Conservation (phyloP, 2,888 invertebrate genomes). For the Drosophila bunnanda region DNA sequence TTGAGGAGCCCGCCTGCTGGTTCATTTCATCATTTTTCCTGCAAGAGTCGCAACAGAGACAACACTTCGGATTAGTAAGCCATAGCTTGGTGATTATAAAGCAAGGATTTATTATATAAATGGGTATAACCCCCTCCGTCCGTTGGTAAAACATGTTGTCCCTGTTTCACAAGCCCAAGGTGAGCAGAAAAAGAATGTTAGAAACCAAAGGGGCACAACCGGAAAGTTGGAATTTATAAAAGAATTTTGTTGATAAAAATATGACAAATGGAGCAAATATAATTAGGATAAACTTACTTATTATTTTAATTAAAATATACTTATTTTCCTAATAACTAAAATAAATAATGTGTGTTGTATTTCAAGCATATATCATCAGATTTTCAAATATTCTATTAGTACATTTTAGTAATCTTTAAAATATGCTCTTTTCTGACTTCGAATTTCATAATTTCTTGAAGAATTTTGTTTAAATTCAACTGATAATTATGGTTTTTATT, state of each 20-base stretch:
- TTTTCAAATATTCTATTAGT: neutral
- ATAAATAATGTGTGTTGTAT: neutral
- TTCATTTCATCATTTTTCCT: slow-evolving; percentile 85
- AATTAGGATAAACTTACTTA: neutral
- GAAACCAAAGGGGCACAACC: neutral
- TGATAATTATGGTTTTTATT: neutral
- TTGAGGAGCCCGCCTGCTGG: slow-evolving; percentile 85
- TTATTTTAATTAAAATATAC: neutral
- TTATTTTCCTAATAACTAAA: neutral
- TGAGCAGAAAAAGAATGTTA: slow-evolving; percentile 10
- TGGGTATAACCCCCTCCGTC: neutral
- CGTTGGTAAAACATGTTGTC: slow-evolving; percentile 1
- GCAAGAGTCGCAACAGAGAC: slow-evolving; percentile 54
- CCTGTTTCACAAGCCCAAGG: neutral
- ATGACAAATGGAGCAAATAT: slow-evolving; percentile 1
- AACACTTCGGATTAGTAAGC: slow-evolving; percentile 40
- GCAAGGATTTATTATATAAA: slow-evolving; percentile 2
- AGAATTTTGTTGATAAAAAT: neutral
- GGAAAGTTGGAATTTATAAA: neutral
- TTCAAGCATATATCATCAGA: no score
- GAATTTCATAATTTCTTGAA: neutral
- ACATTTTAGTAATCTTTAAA: neutral
- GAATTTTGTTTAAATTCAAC: neutral
- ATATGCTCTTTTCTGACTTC: neutral
- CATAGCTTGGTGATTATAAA: neutral